Conservation (phyloP, 2,797 vertebrate genomes). For the Tapirus indicus region DNA sequence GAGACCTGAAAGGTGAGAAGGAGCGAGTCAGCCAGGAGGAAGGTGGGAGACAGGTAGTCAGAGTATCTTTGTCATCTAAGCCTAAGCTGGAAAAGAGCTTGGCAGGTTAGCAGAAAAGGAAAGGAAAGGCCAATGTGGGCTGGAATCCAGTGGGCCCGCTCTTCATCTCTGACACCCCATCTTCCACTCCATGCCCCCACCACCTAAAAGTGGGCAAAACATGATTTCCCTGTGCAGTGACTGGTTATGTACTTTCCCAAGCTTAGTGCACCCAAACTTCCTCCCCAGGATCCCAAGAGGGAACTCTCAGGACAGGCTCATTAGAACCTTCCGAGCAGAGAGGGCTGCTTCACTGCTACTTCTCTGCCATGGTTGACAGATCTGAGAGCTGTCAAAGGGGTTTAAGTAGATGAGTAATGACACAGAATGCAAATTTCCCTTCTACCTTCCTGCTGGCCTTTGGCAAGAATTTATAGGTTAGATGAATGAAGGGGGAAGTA, state of each 20-base stretch:
- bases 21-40: background rate
- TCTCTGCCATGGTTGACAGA: background rate
- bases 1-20: background rate
- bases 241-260: background rate
- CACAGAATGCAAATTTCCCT: background rate
- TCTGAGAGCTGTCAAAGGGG: background rate
- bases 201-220: background rate
- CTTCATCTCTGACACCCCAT: background rate
- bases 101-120: background rate
- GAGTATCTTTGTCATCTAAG: background rate
- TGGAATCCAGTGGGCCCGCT: background rate
- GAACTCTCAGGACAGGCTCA: background rate
- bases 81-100: background rate
- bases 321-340: background rate
- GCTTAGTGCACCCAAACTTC: background rate
- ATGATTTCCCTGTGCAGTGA: background rate
- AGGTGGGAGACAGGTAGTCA: background rate
- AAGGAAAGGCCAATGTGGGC: background rate
- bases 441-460: background rate
- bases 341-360: background rate
- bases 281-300: background rate
- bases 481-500: background rate
- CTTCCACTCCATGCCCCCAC: background rate
- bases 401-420: background rate
- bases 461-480: background rate